Conservation (phyloP, 2,113 vertebrate genomes). For the Nannobrachium achirus region DNA sequence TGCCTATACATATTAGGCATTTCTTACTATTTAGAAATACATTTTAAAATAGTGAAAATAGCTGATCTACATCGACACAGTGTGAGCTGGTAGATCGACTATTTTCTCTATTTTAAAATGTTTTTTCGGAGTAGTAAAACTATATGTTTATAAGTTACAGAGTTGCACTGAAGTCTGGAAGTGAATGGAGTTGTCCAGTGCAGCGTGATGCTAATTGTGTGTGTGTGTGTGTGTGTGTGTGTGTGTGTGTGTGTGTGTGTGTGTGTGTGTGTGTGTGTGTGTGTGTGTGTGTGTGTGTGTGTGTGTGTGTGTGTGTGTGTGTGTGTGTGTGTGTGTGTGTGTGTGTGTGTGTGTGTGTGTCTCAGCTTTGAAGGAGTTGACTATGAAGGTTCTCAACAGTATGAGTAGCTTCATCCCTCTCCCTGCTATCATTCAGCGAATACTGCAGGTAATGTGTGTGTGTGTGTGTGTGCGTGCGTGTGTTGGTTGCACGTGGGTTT, state of each 20-base stretch:
- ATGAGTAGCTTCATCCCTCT: conserved; percentile 95
- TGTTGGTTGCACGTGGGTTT: conserved; percentile 11
- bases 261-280: not conserved
- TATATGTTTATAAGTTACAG: too few species aligned
- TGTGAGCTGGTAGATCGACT: too few species aligned
- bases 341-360: conserved; percentile 7
- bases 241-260: not conserved
- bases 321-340: not conserved
- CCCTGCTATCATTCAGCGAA: conserved; percentile 92
- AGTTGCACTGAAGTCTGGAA: too few species aligned
- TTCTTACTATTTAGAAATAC: too few species aligned
- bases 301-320: not conserved
- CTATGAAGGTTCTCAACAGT: conserved; percentile 94
- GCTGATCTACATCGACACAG: too few species aligned
- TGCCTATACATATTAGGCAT: too few species aligned
- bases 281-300: conserved; percentile 4
- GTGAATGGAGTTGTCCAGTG: too few species aligned
- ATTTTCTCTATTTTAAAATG: too few species aligned
- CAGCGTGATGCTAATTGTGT: not conserved
- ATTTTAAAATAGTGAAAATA: too few species aligned
- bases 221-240: not conserved
- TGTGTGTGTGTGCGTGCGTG: conserved; percentile 15
- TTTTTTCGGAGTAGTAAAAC: too few species aligned
- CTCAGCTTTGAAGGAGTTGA: conserved; percentile 91
- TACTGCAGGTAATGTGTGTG: conserved; percentile 84